Evolutionary conservation across 1,140 invertebrate genomes (phyloP), one percentile per base, ranked within the genome.

Genomic region (Drosophila parvula): DNA sequence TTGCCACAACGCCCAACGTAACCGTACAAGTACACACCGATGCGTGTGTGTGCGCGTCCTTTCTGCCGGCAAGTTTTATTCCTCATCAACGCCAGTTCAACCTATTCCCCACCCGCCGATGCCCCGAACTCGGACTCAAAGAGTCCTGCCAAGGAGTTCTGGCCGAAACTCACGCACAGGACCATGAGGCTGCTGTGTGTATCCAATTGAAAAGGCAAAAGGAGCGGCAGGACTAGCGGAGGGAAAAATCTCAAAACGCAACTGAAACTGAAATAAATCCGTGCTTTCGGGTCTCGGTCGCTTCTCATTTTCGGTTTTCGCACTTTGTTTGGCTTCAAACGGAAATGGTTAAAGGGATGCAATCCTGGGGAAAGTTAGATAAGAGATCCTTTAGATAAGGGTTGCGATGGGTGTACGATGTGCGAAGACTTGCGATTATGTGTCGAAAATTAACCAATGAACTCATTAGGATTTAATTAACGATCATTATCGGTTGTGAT

Each of bases 251-350:
- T 80, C 68, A 83, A 88, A 88, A 83, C 83, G 69, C 71, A 88
- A 79, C 79, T 22, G 48, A 86, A 86, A 82, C 63, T 79, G 68
- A 88, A 65, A 78, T 64, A 83, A 88, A 83, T 83, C 83, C 80
- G 78, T 74, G 82, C 84, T 78, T 18, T 81, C 43, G 70, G 63
- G 57, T 61, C 68, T 71, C 62, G 59, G 50, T 22, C 22, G 22
- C 22, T 22, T 22, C 22, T 22, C 22, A 22, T 22, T 22, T 22
- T 22, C 22, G 22, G 22, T 22, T 22, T 74, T 32, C n/a, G 32
- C 30, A n/a, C 28, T 47, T 69, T 64, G 43, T 64, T 63, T 79
- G 62, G 50, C 69, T 61, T 62, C 63, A n/a, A 18, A 7, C n/a
- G n/a, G 62, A 51, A 83, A 79, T 79, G 59, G 28, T 14, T 1